Conservation (phyloP, 2,797 vertebrate genomes). For the Mormyrus hasselquistii region DNA sequence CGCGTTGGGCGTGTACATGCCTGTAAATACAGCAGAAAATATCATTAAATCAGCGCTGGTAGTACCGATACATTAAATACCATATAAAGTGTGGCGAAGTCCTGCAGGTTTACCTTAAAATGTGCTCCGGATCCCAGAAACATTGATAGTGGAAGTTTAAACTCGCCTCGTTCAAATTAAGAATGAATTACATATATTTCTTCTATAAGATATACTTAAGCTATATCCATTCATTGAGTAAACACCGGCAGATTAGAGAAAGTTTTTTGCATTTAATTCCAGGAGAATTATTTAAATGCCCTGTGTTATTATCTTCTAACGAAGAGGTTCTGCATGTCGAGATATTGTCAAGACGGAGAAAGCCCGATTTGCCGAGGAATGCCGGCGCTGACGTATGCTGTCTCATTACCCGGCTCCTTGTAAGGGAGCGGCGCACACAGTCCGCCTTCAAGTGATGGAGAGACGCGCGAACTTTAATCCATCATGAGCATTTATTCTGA, state of each 20-base stretch:
- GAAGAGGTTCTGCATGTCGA: neutral
- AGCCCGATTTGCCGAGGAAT: conserved; percentile 1
- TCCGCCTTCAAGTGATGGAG: neutral
- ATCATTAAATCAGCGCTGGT: neutral
- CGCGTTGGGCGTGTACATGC: neutral
- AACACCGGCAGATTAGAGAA: neutral
- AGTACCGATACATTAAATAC: neutral
- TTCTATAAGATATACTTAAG: neutral
- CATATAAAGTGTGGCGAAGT: neutral
- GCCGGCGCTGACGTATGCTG: conserved; percentile 10
- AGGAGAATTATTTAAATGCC: neutral
- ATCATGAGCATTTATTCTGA: neutral
- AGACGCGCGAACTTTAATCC: neutral
- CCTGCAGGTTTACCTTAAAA: conserved; percentile 11
- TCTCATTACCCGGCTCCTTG: conserved; percentile 60
- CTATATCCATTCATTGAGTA: neutral
- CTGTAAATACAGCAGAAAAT: neutral
- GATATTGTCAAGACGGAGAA: conserved; percentile 13
- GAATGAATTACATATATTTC: neutral
- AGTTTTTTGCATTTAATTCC: neutral
- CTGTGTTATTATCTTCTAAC: neutral
- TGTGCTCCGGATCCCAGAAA: neutral
- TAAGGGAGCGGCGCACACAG: conserved; percentile 52
- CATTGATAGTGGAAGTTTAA: neutral
- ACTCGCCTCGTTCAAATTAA: neutral